Conservation (phyloP, 1,140 invertebrate genomes). For the Cotesia typhae region DNA sequence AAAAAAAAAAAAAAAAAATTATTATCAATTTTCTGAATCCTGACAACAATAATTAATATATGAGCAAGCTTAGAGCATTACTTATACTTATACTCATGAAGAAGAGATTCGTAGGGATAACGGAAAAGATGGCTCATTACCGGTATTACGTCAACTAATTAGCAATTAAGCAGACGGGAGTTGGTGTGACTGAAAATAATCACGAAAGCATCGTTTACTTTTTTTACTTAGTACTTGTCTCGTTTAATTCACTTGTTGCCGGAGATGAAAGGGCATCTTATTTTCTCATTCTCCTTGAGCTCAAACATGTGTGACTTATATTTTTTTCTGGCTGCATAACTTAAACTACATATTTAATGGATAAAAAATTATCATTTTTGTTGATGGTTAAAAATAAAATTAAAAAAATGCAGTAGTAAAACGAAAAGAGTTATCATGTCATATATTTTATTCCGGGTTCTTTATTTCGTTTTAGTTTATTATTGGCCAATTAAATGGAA, state of each 20-base stretch:
- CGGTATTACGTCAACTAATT: constrained; percentile 53
- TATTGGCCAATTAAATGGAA: constrained; percentile 53
- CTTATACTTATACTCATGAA: neutral
- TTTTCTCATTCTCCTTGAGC: neutral
- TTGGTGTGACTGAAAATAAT: constrained; percentile 47
- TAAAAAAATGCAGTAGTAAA: constrained; percentile 5
- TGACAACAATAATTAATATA: neutral
- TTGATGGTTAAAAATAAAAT: neutral
- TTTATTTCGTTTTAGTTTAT: constrained; percentile 8
- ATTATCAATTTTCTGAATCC: too few species aligned
- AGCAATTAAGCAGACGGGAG: constrained; percentile 47
- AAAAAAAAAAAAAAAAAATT: too few species aligned
- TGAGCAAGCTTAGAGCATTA: neutral
- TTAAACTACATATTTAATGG: too few species aligned
- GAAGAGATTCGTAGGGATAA: constrained; percentile 29
- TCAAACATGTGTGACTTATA: neutral
- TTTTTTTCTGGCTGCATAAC: neutral
- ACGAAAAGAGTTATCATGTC: neutral
- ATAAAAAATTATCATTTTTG: too few species aligned
- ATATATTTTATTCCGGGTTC: constrained; percentile 24
- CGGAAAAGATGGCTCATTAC: constrained; percentile 42
- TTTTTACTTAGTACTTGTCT: constrained; percentile 6
- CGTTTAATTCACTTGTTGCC: constrained; percentile 11
- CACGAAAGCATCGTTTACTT: constrained; percentile 43
- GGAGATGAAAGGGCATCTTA: neutral